Base-by-base conservation (phyloP, 2,888 invertebrate species). In the Peribatodes rhomboidaria region DNA sequence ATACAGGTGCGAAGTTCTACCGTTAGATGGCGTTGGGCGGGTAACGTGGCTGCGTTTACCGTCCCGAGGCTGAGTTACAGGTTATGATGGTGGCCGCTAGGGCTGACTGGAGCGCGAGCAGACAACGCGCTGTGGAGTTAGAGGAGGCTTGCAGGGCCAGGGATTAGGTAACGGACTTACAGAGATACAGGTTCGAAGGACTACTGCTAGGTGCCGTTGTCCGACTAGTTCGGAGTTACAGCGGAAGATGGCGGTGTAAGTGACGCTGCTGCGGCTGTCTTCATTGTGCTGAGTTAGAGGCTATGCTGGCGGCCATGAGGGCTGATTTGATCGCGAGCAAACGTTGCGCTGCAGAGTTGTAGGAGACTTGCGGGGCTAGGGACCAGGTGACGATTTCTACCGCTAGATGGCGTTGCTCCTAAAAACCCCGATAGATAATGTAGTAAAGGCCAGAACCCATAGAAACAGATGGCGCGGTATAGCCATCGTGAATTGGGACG, bases 1-100 rank as follows among this genome's bases (percentile, higher is more conserved):
- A 3, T n/a, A 2, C 4, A 9, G 33, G 33, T 10, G 18, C 20
- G 4, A 20, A 44, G 9, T 20, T 44, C 44, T 10, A 9, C 33
- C 33, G 33, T n/a, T n/a, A n/a, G n/a, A n/a, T n/a, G n/a, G n/a
- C n/a, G n/a, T n/a, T n/a, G n/a, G n/a, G n/a, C n/a, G n/a, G 94
- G 95, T 73, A 97, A 97, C 72, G 93, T 96, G 42, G 96, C 95
- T 68, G 95, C 96, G 72, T 94, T 96, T 95, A 96, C 61, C 96
- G 97, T 64, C 97, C 97, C 90, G 95, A 95, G 67, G 95, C 96
- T 0, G 98, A 98, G 83, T 92, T 98, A 58, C 98, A 98, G 76
- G 96, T 96, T 2, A 95, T 96, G 83, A 89, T 98, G 72, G 97
- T 96, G 66, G 95, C 96, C 42, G 96, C 97, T 0, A 94, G 98